Conservation (phyloP, 1,140 invertebrate species). For the Aporrectodea caliginosa region DNA sequence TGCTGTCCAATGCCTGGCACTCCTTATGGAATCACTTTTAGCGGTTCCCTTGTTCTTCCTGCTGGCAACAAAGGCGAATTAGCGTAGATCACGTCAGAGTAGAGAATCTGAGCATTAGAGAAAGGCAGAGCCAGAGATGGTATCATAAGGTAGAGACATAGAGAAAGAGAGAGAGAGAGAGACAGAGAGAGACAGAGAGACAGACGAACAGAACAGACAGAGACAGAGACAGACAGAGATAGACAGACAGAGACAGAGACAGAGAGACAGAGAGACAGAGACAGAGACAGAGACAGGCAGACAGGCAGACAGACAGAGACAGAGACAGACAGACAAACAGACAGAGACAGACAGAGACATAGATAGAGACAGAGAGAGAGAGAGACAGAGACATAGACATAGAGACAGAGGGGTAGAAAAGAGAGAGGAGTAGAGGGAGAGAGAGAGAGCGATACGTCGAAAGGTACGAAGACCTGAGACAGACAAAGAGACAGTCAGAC, state of each 20-base stretch:
- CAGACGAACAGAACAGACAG: background rate
- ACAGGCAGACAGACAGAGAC: slow-evolving; percentile 1
- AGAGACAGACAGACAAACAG: slow-evolving; percentile 1
- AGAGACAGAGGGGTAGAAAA: slow-evolving; percentile 17
- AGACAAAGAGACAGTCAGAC: too few species aligned
- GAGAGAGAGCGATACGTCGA: slow-evolving; percentile 6
- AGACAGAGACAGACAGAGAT: slow-evolving; percentile 1
- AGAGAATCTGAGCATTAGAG: background rate
- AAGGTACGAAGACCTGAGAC: too few species aligned
- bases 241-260: slow-evolving; percentile 8
- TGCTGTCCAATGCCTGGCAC: too few species aligned
- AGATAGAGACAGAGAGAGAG: slow-evolving; percentile 2
- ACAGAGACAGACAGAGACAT: slow-evolving; percentile 6
- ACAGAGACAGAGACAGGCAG: background rate
- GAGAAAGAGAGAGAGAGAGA: slow-evolving; percentile 17
- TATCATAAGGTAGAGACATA: background rate
- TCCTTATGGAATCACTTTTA: too few species aligned
- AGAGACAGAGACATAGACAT: slow-evolving; percentile 16
- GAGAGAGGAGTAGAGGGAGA: slow-evolving; percentile 11
- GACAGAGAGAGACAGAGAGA: slow-evolving; percentile 16
- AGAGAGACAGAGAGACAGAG: slow-evolving; percentile 14
- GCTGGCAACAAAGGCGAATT: too few species aligned
- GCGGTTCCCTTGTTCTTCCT: too few species aligned
- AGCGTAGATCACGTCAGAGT: too few species aligned
- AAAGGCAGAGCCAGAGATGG: slow-evolving; percentile 7